A percentile compares a stretch with the other conserved stretches of the same genome.
These are phyloP conservation scores for Cyprinodon diabolis DNA, from an alignment of 2,797 vertebrate species.

Conservation along the genomic window DNA sequence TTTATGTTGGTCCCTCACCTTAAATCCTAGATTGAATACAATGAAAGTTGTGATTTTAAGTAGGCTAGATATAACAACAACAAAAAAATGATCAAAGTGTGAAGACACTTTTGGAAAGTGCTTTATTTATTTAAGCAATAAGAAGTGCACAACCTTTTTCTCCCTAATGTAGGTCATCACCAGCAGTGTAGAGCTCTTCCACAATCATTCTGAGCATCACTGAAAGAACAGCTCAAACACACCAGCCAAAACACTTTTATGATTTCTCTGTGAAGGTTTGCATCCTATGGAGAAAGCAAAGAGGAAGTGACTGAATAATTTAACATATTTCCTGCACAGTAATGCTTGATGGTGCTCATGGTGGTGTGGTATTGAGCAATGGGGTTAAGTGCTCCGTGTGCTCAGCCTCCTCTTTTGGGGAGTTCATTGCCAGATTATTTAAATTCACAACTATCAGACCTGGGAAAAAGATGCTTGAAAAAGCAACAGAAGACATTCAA, in stretches of 20 bases:
- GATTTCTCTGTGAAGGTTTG: slow-evolving; percentile 50
- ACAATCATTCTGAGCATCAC: slow-evolving; percentile 10
- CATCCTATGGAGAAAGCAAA: slow-evolving; percentile 64
- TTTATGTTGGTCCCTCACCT: neutral
- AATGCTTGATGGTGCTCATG: slow-evolving; percentile 63
- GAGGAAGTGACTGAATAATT: slow-evolving; percentile 78
- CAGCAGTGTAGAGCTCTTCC: slow-evolving; percentile 20
- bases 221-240: slow-evolving; percentile 12
- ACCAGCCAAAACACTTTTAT: slow-evolving; percentile 30
- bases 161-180: slow-evolving; percentile 53
- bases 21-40: neutral
- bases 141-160: neutral
- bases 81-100: neutral
- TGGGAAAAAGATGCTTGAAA: neutral
- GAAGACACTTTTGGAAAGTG: neutral
- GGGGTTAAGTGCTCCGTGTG: slow-evolving; percentile 68
- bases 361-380: slow-evolving; percentile 54
- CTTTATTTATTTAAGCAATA: neutral
- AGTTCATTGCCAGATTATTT: slow-evolving; percentile 21
- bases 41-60: neutral
- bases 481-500: neutral
- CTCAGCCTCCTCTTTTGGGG: slow-evolving; percentile 32
- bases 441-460: slow-evolving; percentile 16
- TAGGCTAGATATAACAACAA: neutral
- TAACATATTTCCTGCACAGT: slow-evolving; percentile 77